phyloP scores from a whole-genome alignment of 2,113 vertebrate genomes.

The Pionites leucogaster region DNA sequence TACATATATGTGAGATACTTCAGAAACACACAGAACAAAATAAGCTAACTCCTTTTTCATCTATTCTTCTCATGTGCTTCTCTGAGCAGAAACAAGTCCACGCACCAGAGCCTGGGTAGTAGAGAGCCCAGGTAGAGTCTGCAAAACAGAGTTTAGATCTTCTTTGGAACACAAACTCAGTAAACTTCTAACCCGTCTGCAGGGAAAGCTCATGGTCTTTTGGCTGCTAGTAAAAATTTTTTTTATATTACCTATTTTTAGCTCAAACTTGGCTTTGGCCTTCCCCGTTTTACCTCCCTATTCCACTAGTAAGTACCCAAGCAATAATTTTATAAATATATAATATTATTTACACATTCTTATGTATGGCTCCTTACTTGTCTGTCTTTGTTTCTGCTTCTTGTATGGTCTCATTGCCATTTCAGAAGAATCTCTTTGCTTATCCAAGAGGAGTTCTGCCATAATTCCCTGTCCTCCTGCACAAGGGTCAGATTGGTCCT shows the following conservation, averaged over 20 bases:
- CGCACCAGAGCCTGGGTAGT: neutral
- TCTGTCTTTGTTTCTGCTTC: neutral
- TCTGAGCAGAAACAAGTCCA: neutral
- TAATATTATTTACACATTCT: neutral
- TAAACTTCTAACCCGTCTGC: neutral
- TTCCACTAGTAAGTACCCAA: neutral
- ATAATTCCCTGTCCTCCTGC: neutral
- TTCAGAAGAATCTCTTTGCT: neutral
- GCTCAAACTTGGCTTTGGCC: neutral
- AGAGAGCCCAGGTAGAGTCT: neutral
- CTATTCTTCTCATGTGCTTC: neutral
- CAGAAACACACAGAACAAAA: neutral
- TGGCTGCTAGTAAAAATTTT: neutral
- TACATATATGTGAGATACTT: neutral
- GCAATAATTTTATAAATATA: neutral
- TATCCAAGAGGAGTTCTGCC: neutral
- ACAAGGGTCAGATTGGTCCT: neutral
- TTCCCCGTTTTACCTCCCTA: neutral
- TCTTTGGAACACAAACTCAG: neutral
- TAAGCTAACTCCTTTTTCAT: neutral
- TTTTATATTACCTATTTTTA: neutral
- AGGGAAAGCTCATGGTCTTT: neutral
- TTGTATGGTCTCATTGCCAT: neutral
- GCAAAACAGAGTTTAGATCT: neutral
- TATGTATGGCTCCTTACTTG: neutral